Base-by-base conservation (phyloP, 2,888 invertebrate species). In the Boloria euphrosyne region DNA sequence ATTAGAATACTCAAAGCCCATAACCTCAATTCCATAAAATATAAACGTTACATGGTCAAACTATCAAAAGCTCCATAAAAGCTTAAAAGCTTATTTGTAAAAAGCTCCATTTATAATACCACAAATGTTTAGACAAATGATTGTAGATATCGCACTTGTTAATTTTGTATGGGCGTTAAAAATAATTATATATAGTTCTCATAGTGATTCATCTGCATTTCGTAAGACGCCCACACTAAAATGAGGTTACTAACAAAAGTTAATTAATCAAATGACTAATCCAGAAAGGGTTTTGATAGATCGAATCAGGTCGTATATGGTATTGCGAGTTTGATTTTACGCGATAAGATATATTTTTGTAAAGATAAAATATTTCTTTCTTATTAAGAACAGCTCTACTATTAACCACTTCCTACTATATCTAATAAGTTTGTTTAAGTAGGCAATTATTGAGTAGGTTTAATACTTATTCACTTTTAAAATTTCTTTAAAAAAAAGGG, bases 211-310 rank as follows among this genome's bases (percentile, higher is more conserved):
- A 76, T 65, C 68, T 73, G 70, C 70, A 73, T 78, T 78, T 76
- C 76, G 74, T 74, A 77, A 77, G 69, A 69, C 75, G 65, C 75
- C 77, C 72, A 74, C 76, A 70, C 57, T 70, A 66, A 66, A 67
- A 71, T 75, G 74, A 73, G 75, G 76, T 76, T 75, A 69, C 71
- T 65, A 75, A 75, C 76, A 71, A 74, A 74, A 75, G 71, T 75
- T 76, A 75, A 76, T 74, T 73, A 79, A 77, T 76, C 76, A 76
- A 75, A 47, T 80, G 78, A 78, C 73, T 78, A 77, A 78, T 59
- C 59, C 66, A 68, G 71, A 55, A 63, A 69, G 64, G 69, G 64
- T 59, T 62, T 58, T 68, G 66, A 68, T 70, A 68, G 68, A 61
- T 68, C 55, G 27, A 62, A 62, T 62, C 57, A 51, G 38, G 58